Conservation (phyloP, 2,888 invertebrate genomes). For the Operophtera brumata region DNA sequence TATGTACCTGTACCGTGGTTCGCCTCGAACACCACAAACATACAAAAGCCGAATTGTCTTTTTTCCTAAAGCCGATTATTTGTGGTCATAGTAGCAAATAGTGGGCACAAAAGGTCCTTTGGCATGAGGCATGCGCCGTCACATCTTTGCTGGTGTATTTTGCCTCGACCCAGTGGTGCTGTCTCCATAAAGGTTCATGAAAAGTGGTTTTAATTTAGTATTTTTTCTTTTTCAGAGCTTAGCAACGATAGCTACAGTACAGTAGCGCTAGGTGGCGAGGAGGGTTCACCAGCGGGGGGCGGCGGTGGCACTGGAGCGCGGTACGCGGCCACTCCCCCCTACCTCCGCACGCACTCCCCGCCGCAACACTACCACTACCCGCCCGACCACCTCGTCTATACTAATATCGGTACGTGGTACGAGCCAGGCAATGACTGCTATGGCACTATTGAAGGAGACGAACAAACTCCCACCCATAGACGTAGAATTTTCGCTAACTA, state of each 20-base stretch:
- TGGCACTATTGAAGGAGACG: no score
- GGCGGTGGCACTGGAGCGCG: slow-evolving; percentile 77
- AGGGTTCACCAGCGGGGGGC: slow-evolving; percentile 85
- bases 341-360: slow-evolving; percentile 88
- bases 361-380: slow-evolving; percentile 90
- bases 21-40: no score
- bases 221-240: slow-evolving; percentile 80
- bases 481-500: no score
- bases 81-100: no score
- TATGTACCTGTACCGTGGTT: no score
- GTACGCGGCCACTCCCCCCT: slow-evolving; percentile 85
- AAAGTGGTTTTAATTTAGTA: neutral
- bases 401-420: slow-evolving; percentile 85
- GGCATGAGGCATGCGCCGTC: no score
- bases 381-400: slow-evolving; percentile 91
- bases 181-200: no score
- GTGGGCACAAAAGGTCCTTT: no score
- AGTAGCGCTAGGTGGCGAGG: slow-evolving; percentile 91
- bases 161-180: no score
- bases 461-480: no score
- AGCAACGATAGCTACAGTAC: slow-evolving; percentile 95
- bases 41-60: no score
- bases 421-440: neutral
- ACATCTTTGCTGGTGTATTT: no score
- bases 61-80: neutral